Base-by-base conservation (phyloP, 1,140 invertebrate genomes). In the Philopotamus ludificatus region DNA sequence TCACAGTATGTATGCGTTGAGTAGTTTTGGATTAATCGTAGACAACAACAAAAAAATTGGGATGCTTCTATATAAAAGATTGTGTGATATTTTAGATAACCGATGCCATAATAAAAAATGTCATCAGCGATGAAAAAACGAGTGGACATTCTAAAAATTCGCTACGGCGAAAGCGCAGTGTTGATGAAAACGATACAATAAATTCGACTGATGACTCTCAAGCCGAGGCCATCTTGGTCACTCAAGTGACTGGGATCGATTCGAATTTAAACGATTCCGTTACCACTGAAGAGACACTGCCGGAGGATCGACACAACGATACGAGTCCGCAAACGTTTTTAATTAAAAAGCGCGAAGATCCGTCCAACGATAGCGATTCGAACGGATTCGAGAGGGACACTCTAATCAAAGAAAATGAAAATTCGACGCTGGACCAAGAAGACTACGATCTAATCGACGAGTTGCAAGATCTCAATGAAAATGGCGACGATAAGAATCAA, bases 111-210 rank as follows among this genome's bases (percentile, higher is more conserved):
- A n/a, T n/a, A n/a, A 50, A 50, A 22, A n/a, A 3, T 10, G 23
- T 3, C 18, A 50, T n/a, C 16, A 9, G 23, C 15, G 4, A n/a
- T 10, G 4, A 61, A 45, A 70, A 70, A 47, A 62, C 59, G 28
- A 53, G 41, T 12, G 68, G 64, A 39, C 68, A 70, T 63, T 63
- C 59, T 23, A 70, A 70, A 58, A 70, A 66, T 39, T 45, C 64
- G 15, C 45, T 70, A 21, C 53, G 64, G 22, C 60, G 61, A 54
- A 55, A 55, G 34, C 42, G 59, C 3, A 61, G 42, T 22, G 25
- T 18, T 39, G 8, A 41, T n/a, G 9, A 23, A 12, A 44, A 34
- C 16, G 39, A 26, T 18, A 41, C 25, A 59, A 51, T 49, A 41
- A 16, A 51, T 21, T 42, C 49, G 20, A 58, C 44, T 23, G 65